Base-by-base conservation (phyloP, 2,113 vertebrate species). In the Poicephalus gulielmi region DNA sequence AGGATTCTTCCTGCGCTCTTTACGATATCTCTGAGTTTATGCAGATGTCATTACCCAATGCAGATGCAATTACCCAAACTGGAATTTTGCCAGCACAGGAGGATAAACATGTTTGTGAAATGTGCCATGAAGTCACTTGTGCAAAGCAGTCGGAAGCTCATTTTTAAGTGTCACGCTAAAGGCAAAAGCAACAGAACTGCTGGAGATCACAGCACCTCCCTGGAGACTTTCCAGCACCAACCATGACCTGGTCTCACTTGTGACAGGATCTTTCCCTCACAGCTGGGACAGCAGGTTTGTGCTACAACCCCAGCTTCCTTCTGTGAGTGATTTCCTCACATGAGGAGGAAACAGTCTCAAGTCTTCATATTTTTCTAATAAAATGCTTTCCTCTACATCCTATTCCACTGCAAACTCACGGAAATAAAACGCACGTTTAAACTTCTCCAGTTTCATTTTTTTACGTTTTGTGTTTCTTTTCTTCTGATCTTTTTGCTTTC, bases 401-500 rank as follows among this genome's bases (percentile, higher is more conserved):
- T 75, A 74, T 74, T 74, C 79, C 44, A 64, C 43, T 86, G 80
- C 71, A 94, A 88, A 67, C 68, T 88, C 92, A 43, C 0, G 4
- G 50, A 94, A 95, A 96, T 89, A 96, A 88, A 95, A 90, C 88
- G 44, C 92, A 92, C 2, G 0, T 90, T 96, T 83, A 83, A 93
- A 93, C 55, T 60, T 83, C 88, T 94, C 92, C 50, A 35, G 89
- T 94, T 95, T 93, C 82, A 67, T 94, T 96, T 97, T 95, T 77
- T 90, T 88, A 5, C 46, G 43, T 37, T 93, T 86, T 78, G 33
- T 79, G 60, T 83, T 97, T 92, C 69, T 76, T 91, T 89, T 57
- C 92, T 96, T 96, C 96, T 96, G 96, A 96, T 96, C 88, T 95
- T 95, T 96, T 82, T 78, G 39, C 96, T 97, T 95, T 93, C 89